Evolutionary conservation across 2,113 vertebrate genomes (phyloP).

Genomic region (Alligator sinensis): DNA sequence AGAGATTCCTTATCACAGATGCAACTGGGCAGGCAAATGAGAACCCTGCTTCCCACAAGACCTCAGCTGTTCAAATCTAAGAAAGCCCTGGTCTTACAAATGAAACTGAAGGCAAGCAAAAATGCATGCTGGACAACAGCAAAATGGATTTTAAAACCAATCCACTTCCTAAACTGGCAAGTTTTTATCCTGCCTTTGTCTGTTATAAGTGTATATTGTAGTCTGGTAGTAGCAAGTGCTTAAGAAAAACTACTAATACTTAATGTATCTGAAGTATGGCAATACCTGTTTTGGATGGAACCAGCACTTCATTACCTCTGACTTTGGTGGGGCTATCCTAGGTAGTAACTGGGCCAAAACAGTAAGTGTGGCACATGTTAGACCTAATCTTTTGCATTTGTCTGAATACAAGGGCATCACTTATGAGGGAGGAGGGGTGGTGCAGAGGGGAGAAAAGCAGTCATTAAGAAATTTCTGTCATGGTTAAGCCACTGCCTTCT

Average conservation of each 20-base stretch:
- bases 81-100: background rate
- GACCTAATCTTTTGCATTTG: too few species aligned
- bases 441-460: too few species aligned
- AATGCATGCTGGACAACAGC: background rate
- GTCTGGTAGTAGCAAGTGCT: background rate
- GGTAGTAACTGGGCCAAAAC: too few species aligned
- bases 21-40: background rate
- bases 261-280: background rate
- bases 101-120: background rate
- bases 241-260: background rate
- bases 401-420: too few species aligned
- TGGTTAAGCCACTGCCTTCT: too few species aligned
- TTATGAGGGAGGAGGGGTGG: background rate
- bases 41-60: background rate
- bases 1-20: background rate
- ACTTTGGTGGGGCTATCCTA: too few species aligned
- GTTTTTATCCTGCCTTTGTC: background rate
- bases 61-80: background rate
- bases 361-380: too few species aligned
- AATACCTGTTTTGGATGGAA: background rate
- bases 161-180: background rate
- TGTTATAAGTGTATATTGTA: background rate
- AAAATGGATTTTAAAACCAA: background rate
- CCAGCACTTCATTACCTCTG: too few species aligned
- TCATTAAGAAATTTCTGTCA: too few species aligned